Conservation (phyloP, 2,888 invertebrate species). For the Ferdinandea cuprea region DNA sequence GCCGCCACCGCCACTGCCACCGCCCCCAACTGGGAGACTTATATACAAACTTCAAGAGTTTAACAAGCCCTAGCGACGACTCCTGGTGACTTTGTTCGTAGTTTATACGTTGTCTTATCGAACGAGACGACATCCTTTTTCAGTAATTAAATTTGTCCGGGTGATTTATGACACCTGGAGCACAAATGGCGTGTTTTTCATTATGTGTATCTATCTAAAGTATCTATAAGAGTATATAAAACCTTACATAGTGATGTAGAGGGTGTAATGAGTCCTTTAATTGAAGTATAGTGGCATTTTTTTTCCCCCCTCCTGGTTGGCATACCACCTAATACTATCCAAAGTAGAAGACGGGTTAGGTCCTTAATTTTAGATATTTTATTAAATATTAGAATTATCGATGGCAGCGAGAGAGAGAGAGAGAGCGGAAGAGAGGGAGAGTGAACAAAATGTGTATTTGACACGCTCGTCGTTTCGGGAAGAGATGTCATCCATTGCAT, state of each 20-base stretch:
- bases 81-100: constrained; percentile 21
- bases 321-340: constrained; percentile 27
- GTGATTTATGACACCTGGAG: constrained; percentile 77
- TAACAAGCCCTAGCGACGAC: neutral
- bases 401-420: constrained; percentile 14
- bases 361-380: constrained; percentile 61
- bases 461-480: constrained; percentile 48
- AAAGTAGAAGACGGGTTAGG: constrained; percentile 27
- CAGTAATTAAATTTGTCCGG: constrained; percentile 78
- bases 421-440: constrained; percentile 15
- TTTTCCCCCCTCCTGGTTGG: constrained; percentile 21
- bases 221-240: constrained; percentile 58
- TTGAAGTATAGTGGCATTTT: constrained; percentile 69
- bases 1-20: constrained; percentile 25
- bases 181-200: constrained; percentile 75
- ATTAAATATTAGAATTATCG: constrained; percentile 69
- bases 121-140: constrained; percentile 74
- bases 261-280: constrained; percentile 72
- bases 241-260: constrained; percentile 30
- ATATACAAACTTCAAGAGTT: neutral
- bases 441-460: constrained; percentile 59
- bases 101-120: constrained; percentile 59
- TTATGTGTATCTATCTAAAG: constrained; percentile 70
- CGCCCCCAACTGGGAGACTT: neutral
- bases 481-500: constrained; percentile 65